Evolutionary conservation across 2,888 invertebrate genomes (phyloP).

Genomic region (Elysia crispata): DNA sequence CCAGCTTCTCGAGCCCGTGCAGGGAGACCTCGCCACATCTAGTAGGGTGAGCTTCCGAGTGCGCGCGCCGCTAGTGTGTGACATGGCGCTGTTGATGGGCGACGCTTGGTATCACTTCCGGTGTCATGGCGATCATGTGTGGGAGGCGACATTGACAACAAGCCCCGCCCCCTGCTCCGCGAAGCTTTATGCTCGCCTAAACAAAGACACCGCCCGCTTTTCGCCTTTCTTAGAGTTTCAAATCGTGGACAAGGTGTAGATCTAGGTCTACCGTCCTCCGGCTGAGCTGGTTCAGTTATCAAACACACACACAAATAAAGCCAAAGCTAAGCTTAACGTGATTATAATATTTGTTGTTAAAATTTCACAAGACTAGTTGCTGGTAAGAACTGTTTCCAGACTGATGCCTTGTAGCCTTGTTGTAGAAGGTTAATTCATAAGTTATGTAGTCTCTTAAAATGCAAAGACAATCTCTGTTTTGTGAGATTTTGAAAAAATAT

Average conservation of each 20-base stretch:
- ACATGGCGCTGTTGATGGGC: slow-evolving; percentile 71
- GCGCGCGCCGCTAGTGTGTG: slow-evolving; percentile 70
- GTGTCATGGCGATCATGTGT: slow-evolving; percentile 66
- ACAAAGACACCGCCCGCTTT: slow-evolving; percentile 65
- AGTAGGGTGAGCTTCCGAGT: slow-evolving; percentile 70
- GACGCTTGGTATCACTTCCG: slow-evolving; percentile 73
- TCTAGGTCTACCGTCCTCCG: too few species aligned
- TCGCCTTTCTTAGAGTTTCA: slow-evolving; percentile 71
- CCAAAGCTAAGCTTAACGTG: too few species aligned
- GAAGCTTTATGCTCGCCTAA: slow-evolving; percentile 68
- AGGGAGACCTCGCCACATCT: slow-evolving; percentile 68
- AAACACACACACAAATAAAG: too few species aligned
- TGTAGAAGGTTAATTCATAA: too few species aligned
- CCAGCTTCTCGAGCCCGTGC: slow-evolving; percentile 70
- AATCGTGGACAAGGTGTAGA: slow-evolving; percentile 38
- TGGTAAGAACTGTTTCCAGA: too few species aligned
- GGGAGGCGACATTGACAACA: slow-evolving; percentile 68
- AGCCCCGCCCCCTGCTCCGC: slow-evolving; percentile 62
- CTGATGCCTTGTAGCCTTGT: too few species aligned
- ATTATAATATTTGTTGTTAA: too few species aligned
- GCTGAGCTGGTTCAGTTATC: too few species aligned
- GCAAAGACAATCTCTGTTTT: too few species aligned
- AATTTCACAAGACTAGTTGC: too few species aligned
- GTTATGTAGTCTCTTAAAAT: too few species aligned
- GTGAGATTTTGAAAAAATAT: too few species aligned